Conservation (phyloP, 1,140 invertebrate genomes). For the Drosophila trapezifrons region DNA sequence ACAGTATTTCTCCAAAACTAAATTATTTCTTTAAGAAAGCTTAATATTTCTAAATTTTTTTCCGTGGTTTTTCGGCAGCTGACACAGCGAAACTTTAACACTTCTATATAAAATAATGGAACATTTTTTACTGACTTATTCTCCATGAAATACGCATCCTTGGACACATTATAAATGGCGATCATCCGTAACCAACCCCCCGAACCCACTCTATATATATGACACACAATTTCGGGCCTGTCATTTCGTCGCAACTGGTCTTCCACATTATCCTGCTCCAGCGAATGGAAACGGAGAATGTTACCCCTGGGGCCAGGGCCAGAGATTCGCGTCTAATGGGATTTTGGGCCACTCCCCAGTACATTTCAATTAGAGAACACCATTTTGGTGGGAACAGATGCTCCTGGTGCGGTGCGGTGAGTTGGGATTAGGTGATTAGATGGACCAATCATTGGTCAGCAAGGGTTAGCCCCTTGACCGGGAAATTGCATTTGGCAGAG, state of each 20-base stretch:
- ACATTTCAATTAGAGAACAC: conserved; percentile 74
- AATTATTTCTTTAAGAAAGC: too few species aligned
- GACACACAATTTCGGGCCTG: conserved; percentile 9
- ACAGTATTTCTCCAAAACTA: too few species aligned
- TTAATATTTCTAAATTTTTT: fast-evolving
- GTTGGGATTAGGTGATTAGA: conserved; percentile 25
- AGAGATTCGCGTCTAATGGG: conserved; percentile 59
- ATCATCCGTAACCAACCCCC: not conserved
- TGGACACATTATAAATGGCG: not conserved
- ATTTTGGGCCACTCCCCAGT: conserved; percentile 60
- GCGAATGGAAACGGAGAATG: conserved; percentile 34
- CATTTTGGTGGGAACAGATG: conserved; percentile 15
- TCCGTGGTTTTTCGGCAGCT: not conserved
- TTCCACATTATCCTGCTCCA: conserved; percentile 10
- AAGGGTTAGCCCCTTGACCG: not conserved
- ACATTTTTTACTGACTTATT: not conserved
- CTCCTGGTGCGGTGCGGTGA: conserved; percentile 11
- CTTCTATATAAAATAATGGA: not conserved
- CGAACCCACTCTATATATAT: not conserved
- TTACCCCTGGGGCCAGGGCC: conserved; percentile 32
- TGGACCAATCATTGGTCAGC: not conserved
- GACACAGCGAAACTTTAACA: not conserved
- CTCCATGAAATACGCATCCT: not conserved
- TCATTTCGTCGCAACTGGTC: not conserved
- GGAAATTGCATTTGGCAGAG: not conserved